phyloP scores from a whole-genome alignment of 2,888 invertebrate species.

The Eupithecia inturbata region DNA sequence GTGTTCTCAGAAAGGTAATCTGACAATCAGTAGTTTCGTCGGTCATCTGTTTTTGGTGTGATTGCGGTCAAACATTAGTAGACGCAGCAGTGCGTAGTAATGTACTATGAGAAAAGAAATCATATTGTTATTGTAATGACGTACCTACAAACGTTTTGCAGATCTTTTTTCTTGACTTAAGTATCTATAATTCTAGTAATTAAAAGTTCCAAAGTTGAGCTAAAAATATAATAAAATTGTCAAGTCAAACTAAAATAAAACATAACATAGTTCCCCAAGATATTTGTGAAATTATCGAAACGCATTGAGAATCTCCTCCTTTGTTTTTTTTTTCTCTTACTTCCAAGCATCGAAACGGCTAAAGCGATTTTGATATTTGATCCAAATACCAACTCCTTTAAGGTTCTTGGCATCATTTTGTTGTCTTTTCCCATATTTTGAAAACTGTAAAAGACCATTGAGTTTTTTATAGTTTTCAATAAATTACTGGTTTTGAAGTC shows the following conservation, averaged over 20 bases:
- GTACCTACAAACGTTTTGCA: background rate
- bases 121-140: background rate
- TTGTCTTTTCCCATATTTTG: too few relatives aligned
- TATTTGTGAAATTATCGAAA: background rate
- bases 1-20: too few relatives aligned
- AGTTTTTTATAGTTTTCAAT: too few relatives aligned
- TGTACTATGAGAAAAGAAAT: slow-evolving; percentile 15
- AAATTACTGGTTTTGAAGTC: background rate
- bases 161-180: background rate
- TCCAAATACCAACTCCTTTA: background rate
- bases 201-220: background rate
- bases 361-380: background rate
- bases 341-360: background rate
- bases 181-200: too few relatives aligned
- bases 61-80: slow-evolving; percentile 25
- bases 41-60: slow-evolving; percentile 9
- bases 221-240: background rate
- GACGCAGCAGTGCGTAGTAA: slow-evolving; percentile 16
- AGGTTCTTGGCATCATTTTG: background rate
- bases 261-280: background rate
- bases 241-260: background rate
- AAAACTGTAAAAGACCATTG: background rate
- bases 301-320: background rate
- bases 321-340: background rate
- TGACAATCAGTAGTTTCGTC: too few relatives aligned